Base-by-base conservation (phyloP, 2,113 vertebrate genomes). In the Stomatorhinus ivindoensis region DNA sequence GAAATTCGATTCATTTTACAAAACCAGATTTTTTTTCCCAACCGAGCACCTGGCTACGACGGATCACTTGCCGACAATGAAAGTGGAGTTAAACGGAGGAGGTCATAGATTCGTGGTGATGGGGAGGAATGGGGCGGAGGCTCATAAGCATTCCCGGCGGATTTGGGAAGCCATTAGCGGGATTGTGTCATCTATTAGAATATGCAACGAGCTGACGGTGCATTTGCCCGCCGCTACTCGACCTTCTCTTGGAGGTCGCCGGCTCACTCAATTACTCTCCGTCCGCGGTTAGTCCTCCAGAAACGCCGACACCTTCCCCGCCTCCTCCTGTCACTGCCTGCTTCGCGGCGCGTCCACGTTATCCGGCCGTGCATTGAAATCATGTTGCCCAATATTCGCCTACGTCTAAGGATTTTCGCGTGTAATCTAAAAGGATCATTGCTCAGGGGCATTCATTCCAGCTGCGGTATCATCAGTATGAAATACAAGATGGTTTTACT, bases 151-250 rank as follows among this genome's bases (percentile, higher is more conserved):
- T 91, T 91, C 91, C 90, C 90, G 19, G 84, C 89, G 88, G 91
- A 89, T 92, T 93, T 92, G 91, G n/a, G 46, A 50, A 87, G 93
- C 94, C 94, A 93, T 95, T 94, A 94, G 93, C 87, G 91, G 90
- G 85, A 94, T 92, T 91, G 93, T 94, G 93, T 92, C 93, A 90
- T 94, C 94, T 92, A 94, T 95, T 96, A 95, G 92, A 95, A 95
- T 95, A 96, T 96, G 95, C 94, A 96, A 95, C 95, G 94, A 53
- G 95, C 96, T 96, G 95, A 96, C 94, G 91, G 93, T 94, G 95
- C 95, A 94, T 95, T 95, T 94, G 95, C 95, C 95, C 95, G 95
- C 95, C 95, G 95, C 94, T 93, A 94, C 95, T 93, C 93, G 94
- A 96, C 96, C 96, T 96, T 96, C 95, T 93, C 93, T 92, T 94